A percentile compares a stretch with the other conserved stretches of the same genome.
Conservation (phyloP, 2,797 vertebrate species). For the Enteromius fasciolatus region DNA sequence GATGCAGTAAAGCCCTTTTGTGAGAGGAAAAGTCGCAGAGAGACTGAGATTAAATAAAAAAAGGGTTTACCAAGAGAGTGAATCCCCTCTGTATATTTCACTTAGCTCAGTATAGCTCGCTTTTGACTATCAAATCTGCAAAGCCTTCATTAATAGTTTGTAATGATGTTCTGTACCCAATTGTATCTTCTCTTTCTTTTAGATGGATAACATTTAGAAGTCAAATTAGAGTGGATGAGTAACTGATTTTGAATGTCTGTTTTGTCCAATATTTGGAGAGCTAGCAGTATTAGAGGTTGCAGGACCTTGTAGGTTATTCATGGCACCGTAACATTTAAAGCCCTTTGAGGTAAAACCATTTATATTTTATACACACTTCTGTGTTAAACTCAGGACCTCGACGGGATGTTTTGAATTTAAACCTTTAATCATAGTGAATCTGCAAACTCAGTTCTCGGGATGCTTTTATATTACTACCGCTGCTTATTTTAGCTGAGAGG, state of each 20-base stretch:
- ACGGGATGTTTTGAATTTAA: background rate
- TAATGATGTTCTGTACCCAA: slow-evolving; percentile 26
- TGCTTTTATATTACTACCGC: background rate
- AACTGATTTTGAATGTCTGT: background rate
- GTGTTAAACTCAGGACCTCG: background rate
- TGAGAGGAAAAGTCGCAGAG: slow-evolving; percentile 19
- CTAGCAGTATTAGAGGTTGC: background rate
- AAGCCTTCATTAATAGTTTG: slow-evolving; percentile 41
- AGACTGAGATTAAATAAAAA: slow-evolving; percentile 38
- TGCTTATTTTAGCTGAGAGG: background rate
- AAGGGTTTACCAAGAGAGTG: slow-evolving; percentile 9
- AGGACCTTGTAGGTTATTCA: slow-evolving; percentile 14
- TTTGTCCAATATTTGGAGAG: background rate
- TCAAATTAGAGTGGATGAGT: slow-evolving; percentile 31
- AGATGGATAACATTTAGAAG: slow-evolving; percentile 43
- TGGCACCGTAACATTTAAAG: background rate
- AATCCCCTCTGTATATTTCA: slow-evolving; percentile 40
- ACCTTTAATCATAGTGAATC: background rate
- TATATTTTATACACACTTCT: slow-evolving; percentile 17
- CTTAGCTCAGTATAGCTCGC: slow-evolving; percentile 33
- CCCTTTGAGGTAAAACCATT: slow-evolving; percentile 3
- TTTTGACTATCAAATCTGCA: slow-evolving; percentile 49
- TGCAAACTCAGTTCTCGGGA: background rate
- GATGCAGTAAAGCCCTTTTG: slow-evolving; percentile 49
- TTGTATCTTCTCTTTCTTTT: slow-evolving; percentile 41